Base-by-base conservation (phyloP, 2,888 invertebrate species). In the Marronus borbonicus region DNA sequence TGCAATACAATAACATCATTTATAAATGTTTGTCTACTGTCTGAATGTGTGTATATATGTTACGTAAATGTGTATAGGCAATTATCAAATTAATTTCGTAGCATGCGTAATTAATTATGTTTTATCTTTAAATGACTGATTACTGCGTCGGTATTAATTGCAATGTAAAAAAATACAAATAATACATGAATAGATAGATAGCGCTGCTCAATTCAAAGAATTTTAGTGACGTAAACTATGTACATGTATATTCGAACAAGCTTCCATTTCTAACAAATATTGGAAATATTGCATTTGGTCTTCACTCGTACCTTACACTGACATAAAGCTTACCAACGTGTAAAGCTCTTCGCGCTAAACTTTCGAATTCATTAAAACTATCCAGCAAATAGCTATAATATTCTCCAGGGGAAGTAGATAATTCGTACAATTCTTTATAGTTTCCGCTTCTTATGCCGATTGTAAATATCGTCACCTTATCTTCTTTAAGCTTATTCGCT, bases 301-400 rank as follows among this genome's bases (percentile, higher is more conserved):
- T 50, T 65, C 20, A 76, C 39, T 50, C 65, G 10, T 14, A 31
- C 36, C 50, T 55, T 50, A 55, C 24, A 58, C 8, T 14, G 10
- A 68, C 31, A 77, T n/a, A 60, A 28, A 39, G 82, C 85, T 85
- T 82, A 92, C 93, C 93, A 86, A 92, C 91, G 85, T 93, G 93
- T 7, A 94, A 85, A 1, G 94, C 94, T 82, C 92, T 88, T 79
- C 93, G 88, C 0, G 93, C 93, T 50, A 94, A 87, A 28, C 92
- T 92, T 85, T 93, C 93, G 85, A 94, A 94, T 84, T 94, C 92
- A 66, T 91, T 89, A 85, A 93, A 94, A 82, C 92, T 93, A 81
- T 93, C 92, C 76, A 94, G 87, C 39, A 94, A 89, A 83, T 92
- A 94, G 81, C 92, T 92, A 83, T 93, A 91, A 80, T 91, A 90